These are phyloP conservation scores for Podilymbus podiceps DNA, from an alignment of 2,113 vertebrate genomes.

Conservation along the genomic window DNA sequence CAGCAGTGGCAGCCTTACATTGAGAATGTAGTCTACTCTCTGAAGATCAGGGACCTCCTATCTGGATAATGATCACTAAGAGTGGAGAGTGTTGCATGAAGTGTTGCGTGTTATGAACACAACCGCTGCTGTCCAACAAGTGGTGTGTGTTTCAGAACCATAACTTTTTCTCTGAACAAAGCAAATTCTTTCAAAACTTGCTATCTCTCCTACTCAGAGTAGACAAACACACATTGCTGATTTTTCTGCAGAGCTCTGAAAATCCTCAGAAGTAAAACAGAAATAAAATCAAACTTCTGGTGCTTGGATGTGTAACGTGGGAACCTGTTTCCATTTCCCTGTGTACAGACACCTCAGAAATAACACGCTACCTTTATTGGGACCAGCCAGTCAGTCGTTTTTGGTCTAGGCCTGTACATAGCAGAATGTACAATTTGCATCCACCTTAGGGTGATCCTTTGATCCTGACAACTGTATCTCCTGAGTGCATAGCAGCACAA, in stretches of 20 bases:
- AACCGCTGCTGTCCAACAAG: background rate
- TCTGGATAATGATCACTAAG: background rate
- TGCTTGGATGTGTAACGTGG: background rate
- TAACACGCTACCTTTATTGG: background rate
- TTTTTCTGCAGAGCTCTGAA: background rate
- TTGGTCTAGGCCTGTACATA: background rate
- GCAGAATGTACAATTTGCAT: background rate
- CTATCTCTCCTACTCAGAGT: background rate
- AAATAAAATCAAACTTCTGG: background rate
- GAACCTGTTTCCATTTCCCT: background rate
- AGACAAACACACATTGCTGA: background rate
- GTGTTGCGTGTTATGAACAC: background rate
- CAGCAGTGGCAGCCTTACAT: background rate
- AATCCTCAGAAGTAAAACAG: background rate
- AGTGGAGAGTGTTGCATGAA: background rate
- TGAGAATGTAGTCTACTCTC: background rate
- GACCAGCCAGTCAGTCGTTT: background rate
- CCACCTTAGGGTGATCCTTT: background rate
- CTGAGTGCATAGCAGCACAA: background rate
- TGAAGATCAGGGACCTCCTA: background rate
- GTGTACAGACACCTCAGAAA: background rate
- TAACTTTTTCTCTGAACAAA: background rate
- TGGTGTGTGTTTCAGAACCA: background rate
- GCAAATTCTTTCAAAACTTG: background rate
- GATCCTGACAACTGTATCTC: background rate